Percentiles rank a stretch among this genome's conserved stretches.
Evolutionary conservation across 2,797 vertebrate genomes (phyloP).

Genomic region (Sebastes aleutianus): DNA sequence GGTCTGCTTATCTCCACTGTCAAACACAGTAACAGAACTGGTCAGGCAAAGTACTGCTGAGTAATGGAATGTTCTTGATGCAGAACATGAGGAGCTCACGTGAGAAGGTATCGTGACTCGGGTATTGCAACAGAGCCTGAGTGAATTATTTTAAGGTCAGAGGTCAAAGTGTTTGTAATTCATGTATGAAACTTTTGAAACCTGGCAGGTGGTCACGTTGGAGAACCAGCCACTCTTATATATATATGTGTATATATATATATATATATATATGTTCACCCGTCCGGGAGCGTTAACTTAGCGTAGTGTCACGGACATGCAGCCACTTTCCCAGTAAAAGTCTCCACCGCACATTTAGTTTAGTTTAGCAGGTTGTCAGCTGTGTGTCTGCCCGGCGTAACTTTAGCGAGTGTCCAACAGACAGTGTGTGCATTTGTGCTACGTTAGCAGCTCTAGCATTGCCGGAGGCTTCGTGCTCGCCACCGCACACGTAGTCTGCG

Average conservation of each 20-base stretch:
- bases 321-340: no score
- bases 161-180: background rate
- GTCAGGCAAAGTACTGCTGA: background rate
- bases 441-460: no score
- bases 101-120: background rate
- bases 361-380: no score
- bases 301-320: no score
- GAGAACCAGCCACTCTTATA: background rate
- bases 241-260: accelerated
- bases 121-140: background rate
- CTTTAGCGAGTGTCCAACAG: no score
- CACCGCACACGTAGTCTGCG: no score
- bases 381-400: accelerated
- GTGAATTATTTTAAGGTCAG: background rate
- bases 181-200: background rate
- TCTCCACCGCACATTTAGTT: no score
- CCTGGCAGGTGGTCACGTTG: background rate
- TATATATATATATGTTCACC: no score
- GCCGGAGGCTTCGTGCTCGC: no score
- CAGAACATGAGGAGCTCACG: background rate
- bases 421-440: no score
- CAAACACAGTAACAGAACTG: background rate
- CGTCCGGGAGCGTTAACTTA: no score
- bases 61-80: background rate
- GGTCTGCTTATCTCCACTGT: slow-evolving; percentile 4